Evolutionary conservation across 2,797 vertebrate species (phyloP), one percentile per base, ranked within the genome.

Genomic region (Argyrosomus regius): DNA sequence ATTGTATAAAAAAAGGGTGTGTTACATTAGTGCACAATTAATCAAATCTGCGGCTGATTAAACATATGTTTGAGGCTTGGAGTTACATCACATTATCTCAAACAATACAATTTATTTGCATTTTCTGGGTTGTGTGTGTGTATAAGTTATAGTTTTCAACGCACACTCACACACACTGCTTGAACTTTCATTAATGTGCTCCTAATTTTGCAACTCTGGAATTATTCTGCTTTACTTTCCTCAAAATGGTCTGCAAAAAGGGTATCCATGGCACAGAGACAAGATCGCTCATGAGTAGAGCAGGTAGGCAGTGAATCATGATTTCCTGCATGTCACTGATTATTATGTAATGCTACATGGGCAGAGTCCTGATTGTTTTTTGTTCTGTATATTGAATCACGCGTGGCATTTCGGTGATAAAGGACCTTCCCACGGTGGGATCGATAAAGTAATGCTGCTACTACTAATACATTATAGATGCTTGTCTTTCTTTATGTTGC

Each of bases 41-140:
- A 87, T 89, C 83, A 90, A 72, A 87, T 80, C 48, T 39, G 62
- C n/a, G 20, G 18, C 66, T 75, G 63, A 89, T 82, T 85, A 87
- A 74, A 75, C 61, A 75, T 62, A 62, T 80, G 72, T 85, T 87
- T 77, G 72, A 86, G 72, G 45, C 53, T 61, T 10, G 24, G 22
- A 64, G 53, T 77, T 24, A 75, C 39, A 63, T 52, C 12, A 39
- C 53, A 75, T 58, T 48, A 78, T 78, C 28, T 73, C 62, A 77
- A 62, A 77, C 28, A 60, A 71, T 50, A 18, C 39, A 57, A 20
- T 71, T 72, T 67, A 41, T 76, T 72, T 71, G 28, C 31, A 53
- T 77, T 72, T 28, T 61, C 26, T 61, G 22, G 6, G 28, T 10
- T 43, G 22, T 64, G 22, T 3, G 7, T 3, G 10, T 41, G 13